Evolutionary conservation across 2,113 vertebrate species (phyloP).

Genomic region (Myotis davidii): DNA sequence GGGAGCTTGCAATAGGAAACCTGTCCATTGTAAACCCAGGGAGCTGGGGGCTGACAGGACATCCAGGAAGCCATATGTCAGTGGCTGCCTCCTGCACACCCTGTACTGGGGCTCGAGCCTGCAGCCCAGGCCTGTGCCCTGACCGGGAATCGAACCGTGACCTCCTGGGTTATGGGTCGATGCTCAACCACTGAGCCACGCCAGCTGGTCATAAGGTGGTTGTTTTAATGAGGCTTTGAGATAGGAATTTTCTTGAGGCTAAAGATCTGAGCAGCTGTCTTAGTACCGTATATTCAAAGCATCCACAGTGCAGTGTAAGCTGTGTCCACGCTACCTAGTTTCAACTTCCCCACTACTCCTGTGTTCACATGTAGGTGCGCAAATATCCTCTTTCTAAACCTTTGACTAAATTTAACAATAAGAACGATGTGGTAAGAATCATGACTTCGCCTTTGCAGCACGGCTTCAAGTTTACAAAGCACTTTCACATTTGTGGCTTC

Average conservation of each 20-base stretch:
- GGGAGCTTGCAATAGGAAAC: background rate
- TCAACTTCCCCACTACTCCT: background rate
- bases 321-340: background rate
- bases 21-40: background rate
- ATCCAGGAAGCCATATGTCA: background rate
- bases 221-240: constrained; percentile 18
- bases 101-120: too few relatives aligned
- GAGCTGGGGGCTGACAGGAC: background rate
- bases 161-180: too few relatives aligned
- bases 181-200: too few relatives aligned
- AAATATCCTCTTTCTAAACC: background rate
- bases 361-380: constrained; percentile 13
- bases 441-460: background rate
- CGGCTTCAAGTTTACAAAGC: constrained; percentile 23
- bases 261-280: background rate
- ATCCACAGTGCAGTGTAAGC: background rate
- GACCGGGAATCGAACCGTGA: too few relatives aligned
- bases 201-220: too few relatives aligned
- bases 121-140: too few relatives aligned
- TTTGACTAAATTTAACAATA: constrained; percentile 21
- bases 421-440: constrained; percentile 1
- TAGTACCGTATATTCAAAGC: background rate
- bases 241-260: constrained; percentile 2
- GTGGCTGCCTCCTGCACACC: too few relatives aligned
- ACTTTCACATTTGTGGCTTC: background rate